phyloP scores from a whole-genome alignment of 2,888 invertebrate genomes.

The Troilus luridus region DNA sequence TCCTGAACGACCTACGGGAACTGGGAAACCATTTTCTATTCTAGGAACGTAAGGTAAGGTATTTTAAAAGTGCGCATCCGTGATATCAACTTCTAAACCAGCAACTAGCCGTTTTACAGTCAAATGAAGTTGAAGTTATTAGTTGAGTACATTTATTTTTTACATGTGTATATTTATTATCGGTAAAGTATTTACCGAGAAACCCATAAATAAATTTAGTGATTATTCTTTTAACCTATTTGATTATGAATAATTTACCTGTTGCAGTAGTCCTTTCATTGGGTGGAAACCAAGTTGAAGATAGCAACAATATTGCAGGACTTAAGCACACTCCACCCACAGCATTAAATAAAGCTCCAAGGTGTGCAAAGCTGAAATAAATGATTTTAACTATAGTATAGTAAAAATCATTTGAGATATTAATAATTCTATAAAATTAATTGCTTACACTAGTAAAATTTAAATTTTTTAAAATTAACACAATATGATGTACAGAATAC shows the following conservation, averaged over 20 bases:
- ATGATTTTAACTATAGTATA: not conserved
- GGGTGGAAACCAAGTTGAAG: slow-evolving; percentile 70
- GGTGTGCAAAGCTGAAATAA: slow-evolving; percentile 47
- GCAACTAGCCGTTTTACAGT: too few relatives aligned
- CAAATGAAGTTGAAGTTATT: too few relatives aligned
- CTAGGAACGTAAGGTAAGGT: too few relatives aligned
- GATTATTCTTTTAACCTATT: not conserved
- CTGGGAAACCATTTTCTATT: too few relatives aligned
- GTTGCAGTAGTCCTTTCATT: slow-evolving; percentile 70
- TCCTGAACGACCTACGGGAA: too few relatives aligned
- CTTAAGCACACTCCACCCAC: slow-evolving; percentile 69
- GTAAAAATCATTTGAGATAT: not conserved
- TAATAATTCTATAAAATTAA: not conserved
- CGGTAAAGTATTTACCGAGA: too few relatives aligned
- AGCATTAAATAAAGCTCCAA: slow-evolving; percentile 68
- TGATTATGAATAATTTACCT: slow-evolving; percentile 65
- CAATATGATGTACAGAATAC: too few relatives aligned
- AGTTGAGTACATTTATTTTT: too few relatives aligned
- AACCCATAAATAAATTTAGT: not conserved
- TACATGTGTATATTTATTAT: too few relatives aligned
- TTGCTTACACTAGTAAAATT: not conserved
- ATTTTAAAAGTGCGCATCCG: too few relatives aligned
- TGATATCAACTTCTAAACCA: too few relatives aligned
- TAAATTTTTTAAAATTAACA: too few relatives aligned
- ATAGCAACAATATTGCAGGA: slow-evolving; percentile 69